Evolutionary conservation across 92 coral and sea anemone genomes (phyloP).

Genomic region (Montipora capitata): DNA sequence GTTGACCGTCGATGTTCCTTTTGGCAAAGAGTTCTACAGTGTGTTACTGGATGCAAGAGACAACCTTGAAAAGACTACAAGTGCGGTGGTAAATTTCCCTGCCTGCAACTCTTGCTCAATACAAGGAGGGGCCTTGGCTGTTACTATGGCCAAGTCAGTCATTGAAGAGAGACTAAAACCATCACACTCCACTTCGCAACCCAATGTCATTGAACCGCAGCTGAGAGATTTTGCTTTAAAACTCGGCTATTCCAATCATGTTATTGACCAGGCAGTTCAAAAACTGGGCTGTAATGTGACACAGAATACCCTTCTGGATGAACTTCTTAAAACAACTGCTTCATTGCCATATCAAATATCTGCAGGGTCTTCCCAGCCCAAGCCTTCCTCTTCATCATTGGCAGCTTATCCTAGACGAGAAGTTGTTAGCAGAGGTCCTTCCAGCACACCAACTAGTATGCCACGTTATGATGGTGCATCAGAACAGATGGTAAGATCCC

Average conservation of each 20-base stretch:
- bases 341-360: slow-evolving; percentile 54
- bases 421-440: slow-evolving; percentile 67
- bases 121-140: slow-evolving; percentile 82
- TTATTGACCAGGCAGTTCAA: slow-evolving; percentile 83
- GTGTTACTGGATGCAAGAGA: slow-evolving; percentile 41
- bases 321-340: slow-evolving; percentile 80
- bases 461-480: slow-evolving; percentile 26
- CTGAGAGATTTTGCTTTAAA: slow-evolving; percentile 94
- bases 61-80: slow-evolving; percentile 73
- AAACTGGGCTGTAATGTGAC: slow-evolving; percentile 91
- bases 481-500: background rate
- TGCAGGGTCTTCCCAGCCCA: slow-evolving; percentile 24
- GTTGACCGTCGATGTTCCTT: slow-evolving; percentile 36
- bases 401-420: slow-evolving; percentile 39
- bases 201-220: slow-evolving; percentile 77
- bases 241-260: slow-evolving; percentile 92
- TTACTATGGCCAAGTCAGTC: slow-evolving; percentile 77
- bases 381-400: slow-evolving; percentile 10
- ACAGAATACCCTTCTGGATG: slow-evolving; percentile 90
- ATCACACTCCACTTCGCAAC: background rate
- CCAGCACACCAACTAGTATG: background rate
- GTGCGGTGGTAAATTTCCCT: slow-evolving; percentile 83
- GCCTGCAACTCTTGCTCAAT: slow-evolving; percentile 50
- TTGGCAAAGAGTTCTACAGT: slow-evolving; percentile 54
- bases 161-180: slow-evolving; percentile 74